Conservation (phyloP, 2,797 vertebrate species). For the Cyprinodon diabolis region DNA sequence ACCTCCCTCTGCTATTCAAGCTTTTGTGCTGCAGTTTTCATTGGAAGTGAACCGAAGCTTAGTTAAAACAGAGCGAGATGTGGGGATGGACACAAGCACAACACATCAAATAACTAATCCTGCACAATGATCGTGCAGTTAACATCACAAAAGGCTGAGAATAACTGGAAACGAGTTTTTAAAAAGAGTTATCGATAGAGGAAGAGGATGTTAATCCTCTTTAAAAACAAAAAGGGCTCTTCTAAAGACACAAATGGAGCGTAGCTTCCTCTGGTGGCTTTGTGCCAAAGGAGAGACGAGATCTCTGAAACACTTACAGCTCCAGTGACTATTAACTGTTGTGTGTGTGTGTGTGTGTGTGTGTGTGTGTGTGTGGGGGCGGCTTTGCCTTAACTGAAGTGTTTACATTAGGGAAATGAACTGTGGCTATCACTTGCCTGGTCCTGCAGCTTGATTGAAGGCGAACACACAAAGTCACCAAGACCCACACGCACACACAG, state of each 20-base stretch:
- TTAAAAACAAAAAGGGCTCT: constrained; percentile 22
- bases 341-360: constrained; percentile 30
- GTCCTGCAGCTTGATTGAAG: constrained; percentile 59
- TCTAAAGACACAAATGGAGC: constrained; percentile 37
- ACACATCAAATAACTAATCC: constrained; percentile 7
- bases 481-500: constrained; percentile 13
- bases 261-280: constrained; percentile 49
- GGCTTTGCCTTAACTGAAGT: constrained; percentile 46
- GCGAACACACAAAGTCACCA: constrained; percentile 30
- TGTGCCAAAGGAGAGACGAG: constrained; percentile 50
- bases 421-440: constrained; percentile 48
- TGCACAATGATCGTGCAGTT: neutral
- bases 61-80: constrained; percentile 22
- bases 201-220: constrained; percentile 29
- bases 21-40: constrained; percentile 71
- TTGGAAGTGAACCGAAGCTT: constrained; percentile 45
- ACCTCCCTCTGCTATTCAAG: constrained; percentile 36
- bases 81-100: constrained; percentile 17
- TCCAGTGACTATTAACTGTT: constrained; percentile 55
- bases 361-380: constrained; percentile 26
- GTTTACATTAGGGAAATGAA: constrained; percentile 71
- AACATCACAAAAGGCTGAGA: neutral
- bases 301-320: constrained; percentile 53
- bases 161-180: neutral
- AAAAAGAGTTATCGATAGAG: constrained; percentile 10